phyloP scores from a whole-genome alignment of 2,113 vertebrate species.

The Apaloderma vittatum region DNA sequence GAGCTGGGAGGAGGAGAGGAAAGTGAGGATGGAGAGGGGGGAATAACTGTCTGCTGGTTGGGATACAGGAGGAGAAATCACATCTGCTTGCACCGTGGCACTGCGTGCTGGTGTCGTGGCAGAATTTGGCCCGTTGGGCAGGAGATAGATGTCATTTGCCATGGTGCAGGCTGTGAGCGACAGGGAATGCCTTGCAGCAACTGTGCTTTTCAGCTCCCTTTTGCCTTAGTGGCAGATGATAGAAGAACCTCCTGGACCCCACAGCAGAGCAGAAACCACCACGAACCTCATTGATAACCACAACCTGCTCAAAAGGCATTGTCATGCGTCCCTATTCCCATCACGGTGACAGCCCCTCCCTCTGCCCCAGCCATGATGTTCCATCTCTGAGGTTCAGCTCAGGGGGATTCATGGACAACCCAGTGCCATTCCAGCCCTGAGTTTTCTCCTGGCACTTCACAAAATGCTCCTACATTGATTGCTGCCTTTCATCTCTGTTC shows the following conservation, averaged over 20 bases:
- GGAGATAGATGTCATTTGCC: neutral
- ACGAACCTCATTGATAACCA: neutral
- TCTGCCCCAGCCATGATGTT: fast-evolving
- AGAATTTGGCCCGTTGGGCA: neutral
- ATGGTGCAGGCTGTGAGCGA: neutral
- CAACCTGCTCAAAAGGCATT: neutral
- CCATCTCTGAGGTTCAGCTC: neutral
- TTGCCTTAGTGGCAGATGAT: neutral
- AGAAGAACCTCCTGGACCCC: neutral
- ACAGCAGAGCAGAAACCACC: neutral
- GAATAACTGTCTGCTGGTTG: neutral
- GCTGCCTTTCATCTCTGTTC: conserved; percentile 37
- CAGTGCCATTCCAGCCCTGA: neutral
- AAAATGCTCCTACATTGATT: neutral
- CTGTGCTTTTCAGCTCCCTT: neutral
- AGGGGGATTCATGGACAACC: neutral
- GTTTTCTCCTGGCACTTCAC: conserved; percentile 10
- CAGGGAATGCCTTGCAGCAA: neutral
- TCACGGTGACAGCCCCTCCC: neutral
- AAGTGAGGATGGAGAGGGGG: no score
- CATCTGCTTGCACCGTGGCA: neutral
- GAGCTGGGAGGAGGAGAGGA: neutral
- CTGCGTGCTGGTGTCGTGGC: neutral
- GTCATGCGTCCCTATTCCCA: neutral
- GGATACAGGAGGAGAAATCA: neutral